A percentile compares a stretch with the other conserved stretches of the same genome.
phyloP scores from a whole-genome alignment of 2,888 invertebrate genomes.

The Agriopis marginaria region DNA sequence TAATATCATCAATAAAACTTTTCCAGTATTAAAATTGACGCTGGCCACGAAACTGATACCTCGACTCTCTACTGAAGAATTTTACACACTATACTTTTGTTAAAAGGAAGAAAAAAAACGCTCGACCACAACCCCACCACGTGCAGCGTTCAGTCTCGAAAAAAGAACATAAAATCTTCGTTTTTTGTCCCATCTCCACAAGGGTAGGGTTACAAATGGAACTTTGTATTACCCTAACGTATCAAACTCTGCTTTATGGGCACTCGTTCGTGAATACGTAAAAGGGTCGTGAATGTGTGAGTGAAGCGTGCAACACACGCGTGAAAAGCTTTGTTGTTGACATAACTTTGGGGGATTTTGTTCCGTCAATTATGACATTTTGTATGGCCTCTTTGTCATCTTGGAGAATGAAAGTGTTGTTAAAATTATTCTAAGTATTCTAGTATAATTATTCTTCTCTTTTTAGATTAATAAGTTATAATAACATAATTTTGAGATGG shows the following conservation, averaged over 20 bases:
- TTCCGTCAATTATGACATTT: slow-evolving; percentile 47
- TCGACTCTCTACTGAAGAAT: slow-evolving; percentile 65
- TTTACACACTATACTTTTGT: slow-evolving; percentile 80
- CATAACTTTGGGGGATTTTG: slow-evolving; percentile 52
- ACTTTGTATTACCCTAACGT: slow-evolving; percentile 70
- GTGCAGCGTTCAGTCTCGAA: slow-evolving; percentile 75
- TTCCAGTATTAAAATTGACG: slow-evolving; percentile 32
- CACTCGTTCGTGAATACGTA: slow-evolving; percentile 29
- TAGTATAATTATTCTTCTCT: too few species aligned
- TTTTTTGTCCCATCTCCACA: slow-evolving; percentile 75
- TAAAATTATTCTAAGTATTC: neutral
- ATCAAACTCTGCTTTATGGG: slow-evolving; percentile 49
- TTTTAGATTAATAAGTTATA: neutral
- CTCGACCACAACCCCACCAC: slow-evolving; percentile 83
- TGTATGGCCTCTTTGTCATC: slow-evolving; percentile 33
- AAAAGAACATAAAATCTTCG: slow-evolving; percentile 71
- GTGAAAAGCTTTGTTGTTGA: slow-evolving; percentile 56
- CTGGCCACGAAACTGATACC: slow-evolving; percentile 65
- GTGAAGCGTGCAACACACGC: slow-evolving; percentile 67
- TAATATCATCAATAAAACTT: neutral
- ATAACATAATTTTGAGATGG: too few species aligned
- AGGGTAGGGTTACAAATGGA: slow-evolving; percentile 82
- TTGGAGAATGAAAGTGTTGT: slow-evolving; percentile 7
- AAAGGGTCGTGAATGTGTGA: slow-evolving; percentile 51
- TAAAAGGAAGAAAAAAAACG: slow-evolving; percentile 67